Conservation (phyloP, 1,140 invertebrate species). For the Drosophila ercepeae region DNA sequence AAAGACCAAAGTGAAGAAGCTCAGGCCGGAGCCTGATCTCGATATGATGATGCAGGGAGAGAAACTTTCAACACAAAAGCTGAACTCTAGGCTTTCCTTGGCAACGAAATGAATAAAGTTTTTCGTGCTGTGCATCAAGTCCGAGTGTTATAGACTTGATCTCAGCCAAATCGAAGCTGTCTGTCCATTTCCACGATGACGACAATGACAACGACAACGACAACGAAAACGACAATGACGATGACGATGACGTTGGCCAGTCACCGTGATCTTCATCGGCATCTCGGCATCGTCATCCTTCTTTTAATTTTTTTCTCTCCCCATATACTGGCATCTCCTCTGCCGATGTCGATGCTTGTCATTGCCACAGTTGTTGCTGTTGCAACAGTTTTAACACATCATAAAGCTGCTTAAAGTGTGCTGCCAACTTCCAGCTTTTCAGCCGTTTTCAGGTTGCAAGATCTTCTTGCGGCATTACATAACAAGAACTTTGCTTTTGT, state of each 20-base stretch:
- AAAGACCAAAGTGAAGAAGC: conserved; percentile 37
- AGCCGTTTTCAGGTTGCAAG: conserved; percentile 10
- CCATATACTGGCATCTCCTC: too few species aligned
- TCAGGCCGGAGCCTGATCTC: conserved; percentile 15
- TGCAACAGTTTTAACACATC: conserved; percentile 69
- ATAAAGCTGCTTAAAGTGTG: conserved; percentile 66
- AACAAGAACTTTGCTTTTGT: conserved; percentile 19
- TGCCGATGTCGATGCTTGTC: conserved; percentile 23
- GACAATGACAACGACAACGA: conserved; percentile 61
- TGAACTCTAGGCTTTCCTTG: too few species aligned
- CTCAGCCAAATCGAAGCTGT: conserved; percentile 51
- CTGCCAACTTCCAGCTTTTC: conserved; percentile 3
- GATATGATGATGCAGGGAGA: conserved; percentile 20
- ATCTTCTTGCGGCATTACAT: conserved; percentile 41
- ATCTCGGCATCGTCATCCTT: conserved; percentile 40
- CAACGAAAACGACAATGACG: conserved; percentile 30
- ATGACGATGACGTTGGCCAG: conserved; percentile 56
- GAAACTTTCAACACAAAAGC: not conserved
- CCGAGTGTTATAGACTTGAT: conserved; percentile 36
- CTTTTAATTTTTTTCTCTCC: conserved; percentile 12
- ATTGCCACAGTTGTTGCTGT: conserved; percentile 39
- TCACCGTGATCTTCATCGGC: conserved; percentile 44
- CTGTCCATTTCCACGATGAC: conserved; percentile 43
- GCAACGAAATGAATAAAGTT: too few species aligned
- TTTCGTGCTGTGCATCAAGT: conserved; percentile 9